Evolutionary conservation across 2,113 vertebrate genomes (phyloP).

Genomic region (Paratilapia polleni): DNA sequence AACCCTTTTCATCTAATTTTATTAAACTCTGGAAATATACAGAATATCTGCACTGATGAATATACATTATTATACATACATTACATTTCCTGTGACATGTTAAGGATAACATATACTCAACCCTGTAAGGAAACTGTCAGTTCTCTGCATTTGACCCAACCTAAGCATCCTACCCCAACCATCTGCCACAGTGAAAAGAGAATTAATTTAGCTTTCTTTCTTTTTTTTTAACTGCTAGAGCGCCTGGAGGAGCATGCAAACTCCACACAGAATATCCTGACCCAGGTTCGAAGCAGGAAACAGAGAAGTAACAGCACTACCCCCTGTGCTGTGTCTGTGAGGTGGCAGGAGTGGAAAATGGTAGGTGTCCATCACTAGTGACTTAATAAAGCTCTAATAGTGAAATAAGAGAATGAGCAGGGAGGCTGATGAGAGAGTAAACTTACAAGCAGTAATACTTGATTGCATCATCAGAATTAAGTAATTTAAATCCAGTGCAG

Average conservation of each 20-base stretch:
- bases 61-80: accelerated
- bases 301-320: not conserved
- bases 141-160: not conserved
- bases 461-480: not conserved
- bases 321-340: not conserved
- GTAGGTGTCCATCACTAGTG: not conserved
- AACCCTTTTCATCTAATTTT: not conserved
- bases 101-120: not conserved
- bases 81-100: not conserved
- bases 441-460: not conserved
- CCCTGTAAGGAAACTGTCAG: not conserved
- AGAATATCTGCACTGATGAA: no score
- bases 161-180: not conserved
- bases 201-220: no score
- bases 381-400: not conserved
- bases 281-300: not conserved
- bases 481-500: not conserved
- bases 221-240: no score
- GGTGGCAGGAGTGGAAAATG: not conserved
- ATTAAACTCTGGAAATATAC: not conserved
- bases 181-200: not conserved
- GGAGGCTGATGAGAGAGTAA: not conserved
- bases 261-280: not conserved
- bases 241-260: not conserved
- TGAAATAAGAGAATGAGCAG: no score